Conservation (phyloP, 2,797 vertebrate genomes). For the Aulostomus chinensis region DNA sequence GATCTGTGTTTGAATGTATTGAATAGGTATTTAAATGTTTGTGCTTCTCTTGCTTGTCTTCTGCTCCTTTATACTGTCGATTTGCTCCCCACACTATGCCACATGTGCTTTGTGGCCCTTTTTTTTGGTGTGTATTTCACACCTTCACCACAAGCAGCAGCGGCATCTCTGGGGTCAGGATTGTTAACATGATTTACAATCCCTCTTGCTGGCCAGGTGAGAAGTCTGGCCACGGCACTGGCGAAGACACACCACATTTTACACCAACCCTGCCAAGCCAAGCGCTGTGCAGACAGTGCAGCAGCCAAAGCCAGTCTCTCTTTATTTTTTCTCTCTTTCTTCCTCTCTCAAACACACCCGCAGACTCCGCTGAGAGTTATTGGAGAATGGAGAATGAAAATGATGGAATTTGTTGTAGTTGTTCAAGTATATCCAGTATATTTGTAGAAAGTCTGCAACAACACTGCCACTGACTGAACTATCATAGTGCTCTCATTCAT, state of each 20-base stretch:
- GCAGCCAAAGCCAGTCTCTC: conserved; percentile 19
- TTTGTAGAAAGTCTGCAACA: too few relatives aligned
- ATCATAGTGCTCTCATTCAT: too few relatives aligned
- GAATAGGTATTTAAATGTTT: conserved; percentile 16
- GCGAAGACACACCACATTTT: conserved; percentile 61
- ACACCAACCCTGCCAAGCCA: conserved; percentile 56
- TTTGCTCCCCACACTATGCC: conserved; percentile 27
- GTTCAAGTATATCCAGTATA: conserved; percentile 38
- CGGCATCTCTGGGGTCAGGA: conserved; percentile 41
- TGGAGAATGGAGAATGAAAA: conserved; percentile 6
- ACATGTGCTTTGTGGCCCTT: conserved; percentile 27
- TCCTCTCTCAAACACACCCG: conserved; percentile 22
- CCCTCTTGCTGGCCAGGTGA: conserved; percentile 34
- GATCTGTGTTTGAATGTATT: conserved; percentile 4
- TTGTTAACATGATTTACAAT: conserved; percentile 66
- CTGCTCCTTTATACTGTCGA: conserved; percentile 24
- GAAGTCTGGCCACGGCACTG: conserved; percentile 51
- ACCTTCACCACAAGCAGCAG: conserved; percentile 40
- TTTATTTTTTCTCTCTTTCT: conserved; percentile 13
- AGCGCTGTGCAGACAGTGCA: conserved; percentile 35
- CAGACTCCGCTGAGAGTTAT: conserved; percentile 19
- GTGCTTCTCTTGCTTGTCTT: not conserved
- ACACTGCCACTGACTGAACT: too few relatives aligned
- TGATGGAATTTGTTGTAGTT: too few relatives aligned
- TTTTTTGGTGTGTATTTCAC: conserved; percentile 52